These are phyloP conservation scores for Hydriomena furcata DNA, from an alignment of 2,888 invertebrate genomes.

Conservation along the genomic window DNA sequence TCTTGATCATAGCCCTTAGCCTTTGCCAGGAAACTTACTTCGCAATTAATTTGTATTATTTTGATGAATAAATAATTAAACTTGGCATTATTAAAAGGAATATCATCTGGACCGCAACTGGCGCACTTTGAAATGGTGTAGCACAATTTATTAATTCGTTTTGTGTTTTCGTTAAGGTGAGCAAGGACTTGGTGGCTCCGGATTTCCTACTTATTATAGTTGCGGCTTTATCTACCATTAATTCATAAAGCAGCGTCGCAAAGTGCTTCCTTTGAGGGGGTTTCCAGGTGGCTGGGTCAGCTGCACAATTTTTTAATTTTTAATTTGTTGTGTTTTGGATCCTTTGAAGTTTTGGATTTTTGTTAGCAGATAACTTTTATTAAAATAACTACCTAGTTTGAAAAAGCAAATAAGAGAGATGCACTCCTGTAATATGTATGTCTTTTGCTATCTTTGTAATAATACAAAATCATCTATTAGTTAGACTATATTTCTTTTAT, in stretches of 20 bases:
- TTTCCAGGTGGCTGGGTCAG: slow-evolving; percentile 27
- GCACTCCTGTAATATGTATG: too few species aligned
- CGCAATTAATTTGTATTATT: slow-evolving; percentile 8
- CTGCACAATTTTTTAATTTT: slow-evolving; percentile 14
- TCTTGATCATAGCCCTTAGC: not conserved
- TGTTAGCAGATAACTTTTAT: not conserved
- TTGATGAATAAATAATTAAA: not conserved
- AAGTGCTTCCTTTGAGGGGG: slow-evolving; percentile 26
- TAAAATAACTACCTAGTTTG: too few species aligned
- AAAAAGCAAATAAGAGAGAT: too few species aligned
- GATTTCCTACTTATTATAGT: slow-evolving; percentile 32
- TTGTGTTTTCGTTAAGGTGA: slow-evolving; percentile 24
- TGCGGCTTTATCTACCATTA: slow-evolving; percentile 24
- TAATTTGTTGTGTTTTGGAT: slow-evolving; percentile 10
- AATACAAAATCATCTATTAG: too few species aligned
- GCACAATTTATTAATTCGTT: slow-evolving; percentile 21
- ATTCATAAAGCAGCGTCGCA: slow-evolving; percentile 24
- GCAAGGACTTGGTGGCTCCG: slow-evolving; percentile 26
- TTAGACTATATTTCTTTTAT: too few species aligned
- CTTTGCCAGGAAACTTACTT: not conserved
- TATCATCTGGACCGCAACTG: slow-evolving; percentile 2
- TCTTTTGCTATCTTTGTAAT: too few species aligned
- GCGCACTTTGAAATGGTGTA: slow-evolving; percentile 16
- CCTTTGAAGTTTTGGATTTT: slow-evolving; percentile 4
- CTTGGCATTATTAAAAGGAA: slow-evolving; percentile 2